phyloP scores from a whole-genome alignment of 2,888 invertebrate genomes.

The Charanyca ferruginea region DNA sequence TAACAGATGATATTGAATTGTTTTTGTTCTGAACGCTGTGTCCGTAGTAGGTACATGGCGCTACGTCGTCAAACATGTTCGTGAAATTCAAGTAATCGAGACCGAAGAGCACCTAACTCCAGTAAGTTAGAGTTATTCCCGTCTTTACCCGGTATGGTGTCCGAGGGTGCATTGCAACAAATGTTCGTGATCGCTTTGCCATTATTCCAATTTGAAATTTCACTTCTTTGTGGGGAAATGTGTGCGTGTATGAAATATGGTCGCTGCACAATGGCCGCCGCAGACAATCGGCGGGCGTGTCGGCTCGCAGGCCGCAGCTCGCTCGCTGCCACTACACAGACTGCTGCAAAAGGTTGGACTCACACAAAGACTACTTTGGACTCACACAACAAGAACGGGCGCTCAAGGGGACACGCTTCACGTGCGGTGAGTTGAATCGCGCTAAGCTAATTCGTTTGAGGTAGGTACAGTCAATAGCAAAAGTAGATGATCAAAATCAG shows the following conservation, averaged over 20 bases:
- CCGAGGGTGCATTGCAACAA: slow-evolving; percentile 39
- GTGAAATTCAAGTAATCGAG: background rate
- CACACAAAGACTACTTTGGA: too few species aligned
- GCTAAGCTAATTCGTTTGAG: too few species aligned
- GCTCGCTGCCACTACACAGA: background rate
- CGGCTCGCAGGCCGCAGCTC: background rate
- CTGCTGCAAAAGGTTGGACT: slow-evolving; percentile 6
- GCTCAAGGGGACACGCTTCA: too few species aligned
- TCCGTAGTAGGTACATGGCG: background rate
- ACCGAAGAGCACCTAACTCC: slow-evolving; percentile 30
- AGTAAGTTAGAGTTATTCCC: slow-evolving; percentile 24
- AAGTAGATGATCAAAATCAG: too few species aligned
- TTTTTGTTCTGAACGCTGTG: background rate
- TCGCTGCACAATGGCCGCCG: slow-evolving; percentile 43
- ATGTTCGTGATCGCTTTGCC: slow-evolving; percentile 37
- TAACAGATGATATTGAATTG: slow-evolving; percentile 5
- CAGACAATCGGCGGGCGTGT: slow-evolving; percentile 31
- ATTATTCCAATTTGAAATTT: slow-evolving; percentile 56
- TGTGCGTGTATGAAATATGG: slow-evolving; percentile 40
- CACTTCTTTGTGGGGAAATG: slow-evolving; percentile 48
- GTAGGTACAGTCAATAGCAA: too few species aligned
- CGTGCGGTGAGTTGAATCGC: too few species aligned
- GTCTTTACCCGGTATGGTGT: slow-evolving; percentile 6
- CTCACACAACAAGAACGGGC: background rate
- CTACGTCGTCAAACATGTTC: background rate